These are phyloP conservation scores for Hipposideros larvatus DNA, from an alignment of 2,797 vertebrate genomes.

Conservation along the genomic window DNA sequence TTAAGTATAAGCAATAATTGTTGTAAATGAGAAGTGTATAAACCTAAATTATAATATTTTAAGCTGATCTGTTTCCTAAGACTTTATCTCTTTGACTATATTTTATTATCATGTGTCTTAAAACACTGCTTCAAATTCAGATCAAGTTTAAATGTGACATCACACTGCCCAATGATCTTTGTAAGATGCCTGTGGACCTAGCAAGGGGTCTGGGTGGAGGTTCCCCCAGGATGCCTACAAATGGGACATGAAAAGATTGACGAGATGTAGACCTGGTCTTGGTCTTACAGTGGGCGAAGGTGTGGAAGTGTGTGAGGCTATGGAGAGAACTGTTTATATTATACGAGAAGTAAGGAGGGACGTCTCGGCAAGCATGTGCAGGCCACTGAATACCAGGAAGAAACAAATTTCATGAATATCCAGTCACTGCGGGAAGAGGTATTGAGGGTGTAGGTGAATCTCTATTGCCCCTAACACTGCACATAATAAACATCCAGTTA, in stretches of 20 bases:
- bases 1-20: background rate
- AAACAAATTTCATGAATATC: background rate
- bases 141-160: background rate
- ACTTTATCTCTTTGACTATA: background rate
- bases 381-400: background rate
- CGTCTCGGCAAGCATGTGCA: background rate
- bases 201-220: background rate
- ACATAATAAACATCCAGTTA: background rate
- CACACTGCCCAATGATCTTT: no score
- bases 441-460: background rate
- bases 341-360: background rate
- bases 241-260: no score
- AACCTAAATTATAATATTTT: conserved; percentile 33
- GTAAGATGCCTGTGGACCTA: background rate
- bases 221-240: background rate
- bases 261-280: background rate
- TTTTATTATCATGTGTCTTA: background rate
- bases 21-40: background rate
- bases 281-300: background rate
- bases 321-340: background rate
- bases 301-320: background rate
- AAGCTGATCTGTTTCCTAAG: background rate
- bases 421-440: background rate
- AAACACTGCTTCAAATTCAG: conserved; percentile 13
- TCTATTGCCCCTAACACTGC: background rate